Evolutionary conservation across 2,888 invertebrate genomes (phyloP), one percentile per base, ranked within the genome.

Genomic region (Lagria hirta): DNA sequence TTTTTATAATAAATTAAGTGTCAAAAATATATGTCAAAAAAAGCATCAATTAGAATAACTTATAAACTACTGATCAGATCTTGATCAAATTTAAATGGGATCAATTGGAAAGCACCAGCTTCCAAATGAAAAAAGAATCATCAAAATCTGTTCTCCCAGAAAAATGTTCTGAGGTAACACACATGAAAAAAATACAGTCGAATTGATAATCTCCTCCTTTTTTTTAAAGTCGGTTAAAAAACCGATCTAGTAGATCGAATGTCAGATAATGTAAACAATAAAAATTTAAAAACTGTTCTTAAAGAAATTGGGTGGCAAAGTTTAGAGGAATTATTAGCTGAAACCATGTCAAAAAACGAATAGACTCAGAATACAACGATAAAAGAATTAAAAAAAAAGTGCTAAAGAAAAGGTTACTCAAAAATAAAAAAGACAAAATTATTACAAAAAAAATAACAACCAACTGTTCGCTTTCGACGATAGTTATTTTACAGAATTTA

Each of bases 231-330:
- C n/a, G n/a, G n/a, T n/a, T n/a, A 18, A 18, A 18, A 18, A n/a
- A 18, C n/a, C n/a, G 20, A 18, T n/a, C 20, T 18, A 18, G 20
- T 18, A 18, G n/a, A 18, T 18, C 20, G 20, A 18, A 18, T 18
- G 5, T 18, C 20, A 18, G 20, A 18, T 18, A 18, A 18, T 18
- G 20, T 18, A 18, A 18, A 18, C 20, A 18, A 18, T 18, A n/a
- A 18, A 18, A 18, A 18, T 18, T 18, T 18, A 18, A 18, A 18
- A 5, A 18, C n/a, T n/a, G 20, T n/a, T n/a, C 20, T 6, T 5
- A 18, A 6, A 6, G n/a, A 18, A 18, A 18, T n/a, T 18, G n/a
- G n/a, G n/a, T n/a, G n/a, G n/a, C n/a, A n/a, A 18, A 6, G 5
- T 6, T 18, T 18, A 18, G n/a, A 18, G 20, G 20, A 18, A 18